Percentiles rank a stretch among this genome's conserved stretches.
Conservation (phyloP, 2,888 invertebrate genomes). For the Polymixis lichenea region DNA sequence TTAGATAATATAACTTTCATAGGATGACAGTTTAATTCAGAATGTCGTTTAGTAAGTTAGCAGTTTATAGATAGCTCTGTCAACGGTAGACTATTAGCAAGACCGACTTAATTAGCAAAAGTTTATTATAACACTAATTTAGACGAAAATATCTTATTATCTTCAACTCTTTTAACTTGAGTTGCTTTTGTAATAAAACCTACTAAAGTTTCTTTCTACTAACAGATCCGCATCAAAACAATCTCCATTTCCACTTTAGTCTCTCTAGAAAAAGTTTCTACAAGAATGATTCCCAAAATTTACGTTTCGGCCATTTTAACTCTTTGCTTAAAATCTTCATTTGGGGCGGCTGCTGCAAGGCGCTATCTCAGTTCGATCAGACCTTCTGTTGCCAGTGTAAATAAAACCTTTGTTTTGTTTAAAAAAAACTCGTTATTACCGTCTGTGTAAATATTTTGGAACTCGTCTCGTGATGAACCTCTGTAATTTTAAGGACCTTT, state of each 20-base stretch:
- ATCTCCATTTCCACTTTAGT: slow-evolving; percentile 54
- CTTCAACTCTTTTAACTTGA: slow-evolving; percentile 19
- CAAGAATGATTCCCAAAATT: slow-evolving; percentile 61
- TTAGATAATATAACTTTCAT: neutral
- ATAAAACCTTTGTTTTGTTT: slow-evolving; percentile 51
- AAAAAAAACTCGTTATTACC: slow-evolving; percentile 59
- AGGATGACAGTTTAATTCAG: slow-evolving; percentile 7
- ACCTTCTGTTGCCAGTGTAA: slow-evolving; percentile 62
- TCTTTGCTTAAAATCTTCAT: slow-evolving; percentile 67
- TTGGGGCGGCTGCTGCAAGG: slow-evolving; percentile 56
- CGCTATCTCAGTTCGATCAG: slow-evolving; percentile 62
- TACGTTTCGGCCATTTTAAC: slow-evolving; percentile 65
- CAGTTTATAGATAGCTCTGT: neutral
- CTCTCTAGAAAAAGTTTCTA: slow-evolving; percentile 58
- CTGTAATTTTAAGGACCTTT: slow-evolving; percentile 33
- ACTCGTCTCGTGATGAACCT: slow-evolving; percentile 41
- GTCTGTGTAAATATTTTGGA: slow-evolving; percentile 60
- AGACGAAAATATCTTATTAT: neutral
- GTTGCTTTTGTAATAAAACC: slow-evolving; percentile 13
- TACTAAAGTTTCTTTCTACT: slow-evolving; percentile 26
- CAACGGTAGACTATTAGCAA: neutral
- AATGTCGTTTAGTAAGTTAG: neutral
- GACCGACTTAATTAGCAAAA: neutral
- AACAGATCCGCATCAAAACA: slow-evolving; percentile 53
- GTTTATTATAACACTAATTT: neutral